phyloP scores from a whole-genome alignment of 2,888 invertebrate genomes.

The Ferrisia virgata region DNA sequence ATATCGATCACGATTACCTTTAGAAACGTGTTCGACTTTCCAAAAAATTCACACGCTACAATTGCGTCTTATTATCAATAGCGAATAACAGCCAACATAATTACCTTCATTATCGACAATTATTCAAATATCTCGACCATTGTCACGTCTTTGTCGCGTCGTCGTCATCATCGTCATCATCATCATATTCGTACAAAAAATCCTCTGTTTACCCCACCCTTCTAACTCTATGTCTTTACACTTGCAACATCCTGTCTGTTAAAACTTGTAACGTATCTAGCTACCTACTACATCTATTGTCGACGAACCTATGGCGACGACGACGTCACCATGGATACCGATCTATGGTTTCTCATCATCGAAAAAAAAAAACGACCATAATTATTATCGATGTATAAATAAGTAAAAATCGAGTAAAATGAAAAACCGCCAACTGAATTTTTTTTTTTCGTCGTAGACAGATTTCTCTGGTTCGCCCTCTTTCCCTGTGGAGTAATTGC shows the following conservation, averaged over 20 bases:
- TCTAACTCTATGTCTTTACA: not conserved
- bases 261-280: too few relatives aligned
- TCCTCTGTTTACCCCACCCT: not conserved
- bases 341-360: too few relatives aligned
- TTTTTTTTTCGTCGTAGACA: not conserved
- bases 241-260: not conserved
- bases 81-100: not conserved
- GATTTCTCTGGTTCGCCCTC: not conserved
- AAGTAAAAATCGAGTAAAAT: not conserved
- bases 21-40: not conserved
- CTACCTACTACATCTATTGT: too few relatives aligned
- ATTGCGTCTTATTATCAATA: not conserved
- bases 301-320: too few relatives aligned
- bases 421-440: too few relatives aligned
- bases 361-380: too few relatives aligned
- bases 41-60: not conserved
- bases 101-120: constrained; percentile 10
- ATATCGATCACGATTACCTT: not conserved
- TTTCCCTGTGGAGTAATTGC: not conserved
- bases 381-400: too few relatives aligned
- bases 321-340: too few relatives aligned
- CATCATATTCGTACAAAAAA: not conserved
- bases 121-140: not conserved
- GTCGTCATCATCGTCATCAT: not conserved
- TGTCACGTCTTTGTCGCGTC: too few relatives aligned